These are phyloP conservation scores for Elymnias hypermnestra DNA, from an alignment of 1,140 invertebrate species.

Conservation along the genomic window DNA sequence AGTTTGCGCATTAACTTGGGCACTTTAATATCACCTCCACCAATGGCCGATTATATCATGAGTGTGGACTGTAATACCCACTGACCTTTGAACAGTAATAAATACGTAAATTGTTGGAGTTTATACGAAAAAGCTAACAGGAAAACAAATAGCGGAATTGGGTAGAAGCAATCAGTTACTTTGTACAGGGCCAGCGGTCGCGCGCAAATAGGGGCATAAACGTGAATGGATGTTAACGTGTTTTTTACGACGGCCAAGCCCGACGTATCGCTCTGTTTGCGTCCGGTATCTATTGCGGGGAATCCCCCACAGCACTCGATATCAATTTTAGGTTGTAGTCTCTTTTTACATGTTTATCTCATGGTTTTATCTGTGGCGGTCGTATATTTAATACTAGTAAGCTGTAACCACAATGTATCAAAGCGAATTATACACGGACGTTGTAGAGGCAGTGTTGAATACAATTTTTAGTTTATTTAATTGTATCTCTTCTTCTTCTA, in stretches of 20 bases:
- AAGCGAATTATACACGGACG: too few species aligned
- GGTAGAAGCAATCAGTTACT: conserved; percentile 63
- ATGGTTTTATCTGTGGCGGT: too few species aligned
- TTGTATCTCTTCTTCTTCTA: too few species aligned
- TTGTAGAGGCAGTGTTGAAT: too few species aligned
- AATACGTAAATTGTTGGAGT: background rate
- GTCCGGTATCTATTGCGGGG: conserved; percentile 57
- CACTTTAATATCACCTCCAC: too few species aligned
- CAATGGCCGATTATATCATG: too few species aligned
- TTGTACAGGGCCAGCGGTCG: conserved; percentile 56
- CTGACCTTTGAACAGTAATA: background rate
- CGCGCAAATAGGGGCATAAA: conserved; percentile 67
- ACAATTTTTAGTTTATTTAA: too few species aligned
- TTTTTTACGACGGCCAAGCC: conserved; percentile 66
- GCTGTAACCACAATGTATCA: background rate
- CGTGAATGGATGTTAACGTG: conserved; percentile 74
- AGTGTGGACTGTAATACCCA: too few species aligned
- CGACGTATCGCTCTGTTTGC: conserved; percentile 72
- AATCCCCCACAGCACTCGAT: conserved; percentile 35
- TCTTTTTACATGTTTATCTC: too few species aligned
- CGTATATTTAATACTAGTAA: too few species aligned
- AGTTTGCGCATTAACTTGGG: too few species aligned
- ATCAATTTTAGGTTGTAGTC: conserved; percentile 31
- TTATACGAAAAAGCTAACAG: conserved; percentile 21
- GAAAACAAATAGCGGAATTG: conserved; percentile 45